These are phyloP conservation scores for Leptodactylus fuscus DNA, from an alignment of 2,113 vertebrate species.

Conservation along the genomic window DNA sequence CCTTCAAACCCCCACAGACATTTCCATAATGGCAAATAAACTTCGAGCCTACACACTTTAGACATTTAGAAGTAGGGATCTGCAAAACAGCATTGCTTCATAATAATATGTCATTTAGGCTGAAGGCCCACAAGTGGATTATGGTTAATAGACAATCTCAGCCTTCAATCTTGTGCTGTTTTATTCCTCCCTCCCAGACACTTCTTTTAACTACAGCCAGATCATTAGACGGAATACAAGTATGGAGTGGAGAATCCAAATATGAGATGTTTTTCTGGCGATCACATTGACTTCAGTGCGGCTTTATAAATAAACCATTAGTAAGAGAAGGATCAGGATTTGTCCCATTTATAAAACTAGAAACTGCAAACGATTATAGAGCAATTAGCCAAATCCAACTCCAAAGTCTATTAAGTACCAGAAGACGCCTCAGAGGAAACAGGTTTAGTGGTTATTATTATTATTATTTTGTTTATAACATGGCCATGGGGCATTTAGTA, in stretches of 20 bases:
- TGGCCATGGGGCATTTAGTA: not conserved
- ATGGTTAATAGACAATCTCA: not conserved
- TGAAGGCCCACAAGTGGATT: not conserved
- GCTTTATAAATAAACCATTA: slow-evolving; percentile 8
- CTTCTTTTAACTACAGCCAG: not conserved
- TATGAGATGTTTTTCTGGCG: slow-evolving; percentile 5
- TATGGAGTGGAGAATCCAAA: not conserved
- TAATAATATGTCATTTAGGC: not conserved
- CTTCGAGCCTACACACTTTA: not conserved
- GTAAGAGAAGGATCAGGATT: not conserved
- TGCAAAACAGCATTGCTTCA: not conserved
- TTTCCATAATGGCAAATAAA: too few species aligned
- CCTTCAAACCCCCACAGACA: not conserved
- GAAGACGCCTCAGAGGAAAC: not conserved
- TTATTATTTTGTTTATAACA: not conserved
- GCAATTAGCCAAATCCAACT: not conserved
- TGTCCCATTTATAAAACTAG: not conserved
- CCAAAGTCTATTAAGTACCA: not conserved
- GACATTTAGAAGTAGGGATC: not conserved
- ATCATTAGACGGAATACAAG: slow-evolving; percentile 4
- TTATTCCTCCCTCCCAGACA: not conserved
- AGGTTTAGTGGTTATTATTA: slow-evolving; percentile 24
- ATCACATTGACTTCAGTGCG: not conserved
- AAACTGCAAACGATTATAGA: not conserved
- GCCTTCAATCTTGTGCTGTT: not conserved